Evolutionary conservation across 2,888 invertebrate species (phyloP).

Genomic region (Crocallis elinguaria): DNA sequence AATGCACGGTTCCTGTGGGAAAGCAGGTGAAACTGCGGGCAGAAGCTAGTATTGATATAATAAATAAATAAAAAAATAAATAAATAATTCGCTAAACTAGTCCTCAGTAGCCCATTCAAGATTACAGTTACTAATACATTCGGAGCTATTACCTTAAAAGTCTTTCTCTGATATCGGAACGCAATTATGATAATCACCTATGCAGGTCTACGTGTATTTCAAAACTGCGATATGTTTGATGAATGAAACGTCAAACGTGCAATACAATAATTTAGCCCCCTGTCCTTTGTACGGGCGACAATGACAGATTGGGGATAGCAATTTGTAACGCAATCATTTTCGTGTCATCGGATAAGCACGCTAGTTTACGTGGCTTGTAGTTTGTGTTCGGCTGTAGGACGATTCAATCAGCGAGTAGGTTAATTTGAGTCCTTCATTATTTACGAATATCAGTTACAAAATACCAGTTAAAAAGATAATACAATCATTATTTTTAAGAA

Average conservation of each 20-base stretch:
- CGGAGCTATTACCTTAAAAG: no score
- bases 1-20: no score
- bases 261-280: conserved; percentile 42
- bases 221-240: conserved; percentile 44
- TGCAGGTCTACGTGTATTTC: conserved; percentile 25
- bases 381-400: background rate
- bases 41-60: no score
- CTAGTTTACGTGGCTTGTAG: conserved; percentile 7
- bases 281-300: conserved; percentile 37
- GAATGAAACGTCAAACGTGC: conserved; percentile 50
- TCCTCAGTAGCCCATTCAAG: no score
- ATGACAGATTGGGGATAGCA: conserved; percentile 41
- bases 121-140: no score
- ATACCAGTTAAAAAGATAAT: no score
- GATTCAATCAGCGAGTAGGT: background rate
- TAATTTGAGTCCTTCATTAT: no score
- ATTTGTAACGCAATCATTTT: conserved; percentile 43
- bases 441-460: no score
- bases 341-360: conserved; percentile 23
- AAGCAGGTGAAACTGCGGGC: no score
- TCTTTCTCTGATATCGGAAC: background rate
- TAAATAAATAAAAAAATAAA: no score
- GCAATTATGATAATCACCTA: background rate
- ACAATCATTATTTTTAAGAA: no score
- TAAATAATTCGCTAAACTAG: no score